Conservation (phyloP, 2,797 vertebrate genomes). For the Helarctos malayanus region DNA sequence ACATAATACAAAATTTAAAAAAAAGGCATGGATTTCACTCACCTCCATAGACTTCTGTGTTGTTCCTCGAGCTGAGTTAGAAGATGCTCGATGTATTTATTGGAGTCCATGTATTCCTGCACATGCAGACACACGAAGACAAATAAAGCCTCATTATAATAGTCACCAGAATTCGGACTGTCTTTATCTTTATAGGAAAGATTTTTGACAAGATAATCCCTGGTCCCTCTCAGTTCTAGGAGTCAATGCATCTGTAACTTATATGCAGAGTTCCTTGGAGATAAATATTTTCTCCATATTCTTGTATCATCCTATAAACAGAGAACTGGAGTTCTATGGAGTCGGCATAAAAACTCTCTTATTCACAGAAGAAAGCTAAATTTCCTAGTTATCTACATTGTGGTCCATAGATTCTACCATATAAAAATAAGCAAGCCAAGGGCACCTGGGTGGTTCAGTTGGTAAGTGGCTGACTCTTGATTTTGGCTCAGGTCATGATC, state of each 20-base stretch:
- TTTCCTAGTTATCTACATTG: neutral
- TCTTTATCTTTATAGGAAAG: neutral
- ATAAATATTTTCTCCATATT: neutral
- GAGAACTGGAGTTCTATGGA: neutral
- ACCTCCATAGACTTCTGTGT: constrained; percentile 93
- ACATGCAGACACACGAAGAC: constrained; percentile 70
- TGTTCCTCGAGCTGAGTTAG: constrained; percentile 95
- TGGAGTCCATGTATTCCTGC: constrained; percentile 95
- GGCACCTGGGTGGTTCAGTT: neutral
- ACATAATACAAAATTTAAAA: too few species aligned
- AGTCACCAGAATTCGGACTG: neutral
- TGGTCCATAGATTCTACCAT: neutral
- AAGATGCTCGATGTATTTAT: constrained; percentile 94
- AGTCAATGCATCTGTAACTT: neutral
- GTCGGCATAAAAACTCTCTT: neutral
- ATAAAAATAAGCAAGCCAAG: neutral
- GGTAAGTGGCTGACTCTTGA: neutral
- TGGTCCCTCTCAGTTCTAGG: neutral
- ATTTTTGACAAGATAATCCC: constrained; percentile 2
- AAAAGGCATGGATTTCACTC: constrained; percentile 82
- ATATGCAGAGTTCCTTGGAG: neutral
- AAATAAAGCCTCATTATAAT: neutral
- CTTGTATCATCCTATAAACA: neutral
- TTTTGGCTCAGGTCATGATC: neutral
- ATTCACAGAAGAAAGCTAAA: neutral